phyloP scores from a whole-genome alignment of 2,797 vertebrate species.

The Labroides dimidiatus region DNA sequence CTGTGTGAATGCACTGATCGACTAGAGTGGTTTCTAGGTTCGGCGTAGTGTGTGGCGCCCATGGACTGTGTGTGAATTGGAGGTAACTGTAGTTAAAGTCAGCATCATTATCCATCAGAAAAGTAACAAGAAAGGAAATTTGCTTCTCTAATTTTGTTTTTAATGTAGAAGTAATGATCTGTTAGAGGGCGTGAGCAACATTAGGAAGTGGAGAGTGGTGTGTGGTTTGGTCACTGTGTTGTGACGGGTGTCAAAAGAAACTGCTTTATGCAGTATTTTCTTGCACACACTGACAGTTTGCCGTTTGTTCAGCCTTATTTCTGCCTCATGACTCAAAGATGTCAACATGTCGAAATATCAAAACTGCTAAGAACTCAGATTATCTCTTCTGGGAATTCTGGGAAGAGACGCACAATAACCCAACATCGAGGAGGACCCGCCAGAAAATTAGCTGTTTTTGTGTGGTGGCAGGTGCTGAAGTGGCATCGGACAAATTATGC shows the following conservation, averaged over 20 bases:
- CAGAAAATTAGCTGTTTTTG: slow-evolving; percentile 43
- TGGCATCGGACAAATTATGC: neutral
- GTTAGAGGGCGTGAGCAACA: slow-evolving; percentile 38
- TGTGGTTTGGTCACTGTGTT: no score
- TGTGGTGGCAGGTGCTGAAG: neutral
- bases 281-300: neutral
- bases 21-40: no score
- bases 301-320: neutral
- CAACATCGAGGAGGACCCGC: slow-evolving; percentile 30
- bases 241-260: neutral
- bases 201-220: no score
- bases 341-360: neutral
- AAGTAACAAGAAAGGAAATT: no score
- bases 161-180: neutral
- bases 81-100: no score
- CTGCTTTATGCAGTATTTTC: neutral
- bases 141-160: no score
- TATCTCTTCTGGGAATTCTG: slow-evolving; percentile 36
- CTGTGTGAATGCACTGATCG: no score
- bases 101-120: no score
- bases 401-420: slow-evolving; percentile 63
- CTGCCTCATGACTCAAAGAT: neutral
- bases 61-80: no score
- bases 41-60: no score
- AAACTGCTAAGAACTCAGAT: neutral